Percentiles rank a stretch among this genome's conserved stretches.
These are phyloP conservation scores for Micrasema minimum DNA, from an alignment of 1,140 invertebrate genomes.

Conservation along the genomic window DNA sequence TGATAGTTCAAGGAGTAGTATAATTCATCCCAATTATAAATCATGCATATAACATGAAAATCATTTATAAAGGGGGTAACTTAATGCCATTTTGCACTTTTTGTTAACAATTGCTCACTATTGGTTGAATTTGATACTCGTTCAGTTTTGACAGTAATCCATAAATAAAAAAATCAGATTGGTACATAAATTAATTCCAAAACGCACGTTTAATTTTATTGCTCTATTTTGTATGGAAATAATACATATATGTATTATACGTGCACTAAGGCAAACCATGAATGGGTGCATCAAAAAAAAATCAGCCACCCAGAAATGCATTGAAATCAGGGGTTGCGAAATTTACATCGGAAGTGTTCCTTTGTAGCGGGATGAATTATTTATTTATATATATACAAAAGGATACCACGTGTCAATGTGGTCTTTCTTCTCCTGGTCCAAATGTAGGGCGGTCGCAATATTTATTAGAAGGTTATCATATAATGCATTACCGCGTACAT, in stretches of 20 bases:
- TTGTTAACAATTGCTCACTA: no score
- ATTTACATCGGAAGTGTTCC: constrained; percentile 15
- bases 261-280: background rate
- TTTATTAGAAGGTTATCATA: constrained; percentile 30
- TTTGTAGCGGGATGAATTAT: constrained; percentile 20
- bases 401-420: constrained; percentile 15
- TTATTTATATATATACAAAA: constrained; percentile 22
- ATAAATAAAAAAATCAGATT: constrained; percentile 7
- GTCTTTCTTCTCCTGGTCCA: constrained; percentile 16
- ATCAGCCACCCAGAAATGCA: constrained; percentile 15
- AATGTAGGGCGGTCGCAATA: constrained; percentile 39
- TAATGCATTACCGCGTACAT: constrained; percentile 33
- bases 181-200: background rate
- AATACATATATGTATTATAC: no score
- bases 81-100: no score
- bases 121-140: constrained; percentile 1
- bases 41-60: no score
- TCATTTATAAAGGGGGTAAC: no score
- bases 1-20: no score
- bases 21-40: no score
- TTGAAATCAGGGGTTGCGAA: constrained; percentile 30
- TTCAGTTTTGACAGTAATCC: constrained; percentile 11
- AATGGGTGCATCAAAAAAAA: constrained; percentile 7
- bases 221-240: background rate
- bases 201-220: background rate